Percentiles rank a stretch among this genome's conserved stretches.
These are phyloP conservation scores for Craniophora ligustri DNA, from an alignment of 2,888 invertebrate species.

Conservation along the genomic window DNA sequence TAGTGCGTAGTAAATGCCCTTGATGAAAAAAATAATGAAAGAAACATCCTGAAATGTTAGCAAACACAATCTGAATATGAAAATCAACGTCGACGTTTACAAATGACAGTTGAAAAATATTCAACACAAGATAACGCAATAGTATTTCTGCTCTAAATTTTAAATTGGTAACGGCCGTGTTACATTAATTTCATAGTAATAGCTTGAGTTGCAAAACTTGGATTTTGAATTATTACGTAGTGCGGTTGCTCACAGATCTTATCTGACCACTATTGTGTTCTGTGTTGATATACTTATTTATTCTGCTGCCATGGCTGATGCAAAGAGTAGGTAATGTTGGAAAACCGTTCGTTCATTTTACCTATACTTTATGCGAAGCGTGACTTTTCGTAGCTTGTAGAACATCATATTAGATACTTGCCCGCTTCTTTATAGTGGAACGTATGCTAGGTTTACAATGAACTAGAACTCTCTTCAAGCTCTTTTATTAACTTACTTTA, in stretches of 20 bases:
- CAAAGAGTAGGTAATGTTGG: not conserved
- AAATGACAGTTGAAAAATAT: constrained; percentile 73
- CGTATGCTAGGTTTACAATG: too few relatives aligned
- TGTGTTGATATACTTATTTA: constrained; percentile 10
- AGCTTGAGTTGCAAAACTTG: constrained; percentile 48
- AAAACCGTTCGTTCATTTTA: not conserved
- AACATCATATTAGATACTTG: too few relatives aligned
- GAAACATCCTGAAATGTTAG: constrained; percentile 53
- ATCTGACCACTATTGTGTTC: constrained; percentile 47
- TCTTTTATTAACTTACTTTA: too few relatives aligned
- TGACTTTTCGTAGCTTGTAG: too few relatives aligned
- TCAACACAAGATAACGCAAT: constrained; percentile 71
- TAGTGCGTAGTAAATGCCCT: constrained; percentile 48
- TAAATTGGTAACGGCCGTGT: constrained; percentile 77
- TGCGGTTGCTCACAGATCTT: constrained; percentile 31
- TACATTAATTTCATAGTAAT: constrained; percentile 75
- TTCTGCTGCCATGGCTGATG: not conserved
- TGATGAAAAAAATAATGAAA: constrained; percentile 38
- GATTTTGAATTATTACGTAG: constrained; percentile 37
- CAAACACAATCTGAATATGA: constrained; percentile 75
- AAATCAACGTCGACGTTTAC: constrained; percentile 71
- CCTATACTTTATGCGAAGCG: too few relatives aligned
- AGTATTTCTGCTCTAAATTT: constrained; percentile 78
- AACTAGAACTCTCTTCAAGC: too few relatives aligned
- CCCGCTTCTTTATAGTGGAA: too few relatives aligned